These are phyloP conservation scores for Sphaerodactylus townsendi DNA, from an alignment of 2,113 vertebrate genomes.

Conservation along the genomic window DNA sequence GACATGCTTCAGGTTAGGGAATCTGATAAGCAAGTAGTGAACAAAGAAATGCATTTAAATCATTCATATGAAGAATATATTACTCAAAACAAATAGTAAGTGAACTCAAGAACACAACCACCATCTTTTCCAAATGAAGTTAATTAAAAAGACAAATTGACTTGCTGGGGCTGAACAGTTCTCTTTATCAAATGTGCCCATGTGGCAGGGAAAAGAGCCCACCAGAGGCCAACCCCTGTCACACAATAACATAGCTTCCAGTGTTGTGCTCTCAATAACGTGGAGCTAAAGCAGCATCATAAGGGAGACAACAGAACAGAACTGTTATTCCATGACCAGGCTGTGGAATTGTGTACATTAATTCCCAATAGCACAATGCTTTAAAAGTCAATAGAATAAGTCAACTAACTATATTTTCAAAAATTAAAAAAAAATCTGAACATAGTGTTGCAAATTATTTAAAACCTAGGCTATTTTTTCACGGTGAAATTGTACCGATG, in stretches of 20 bases:
- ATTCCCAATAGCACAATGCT: fast-evolving
- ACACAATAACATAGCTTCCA: neutral
- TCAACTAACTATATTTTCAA: too few relatives aligned
- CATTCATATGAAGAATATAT: neutral
- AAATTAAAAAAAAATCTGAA: too few relatives aligned
- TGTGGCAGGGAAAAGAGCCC: neutral
- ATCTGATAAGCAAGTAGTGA: neutral
- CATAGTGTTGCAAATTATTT: too few relatives aligned
- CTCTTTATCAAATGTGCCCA: neutral
- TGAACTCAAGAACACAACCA: neutral
- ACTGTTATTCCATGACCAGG: too few relatives aligned
- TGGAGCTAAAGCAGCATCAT: too few relatives aligned
- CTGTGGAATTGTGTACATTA: neutral
- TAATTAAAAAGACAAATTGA: neutral
- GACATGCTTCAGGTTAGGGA: neutral
- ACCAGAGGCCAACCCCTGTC: neutral
- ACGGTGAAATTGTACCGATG: too few relatives aligned
- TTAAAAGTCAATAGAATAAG: fast-evolving
- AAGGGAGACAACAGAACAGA: neutral
- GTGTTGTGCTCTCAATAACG: too few relatives aligned
- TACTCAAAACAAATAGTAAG: neutral
- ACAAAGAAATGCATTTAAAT: neutral
- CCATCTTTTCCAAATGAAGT: neutral
- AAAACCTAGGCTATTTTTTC: too few relatives aligned
- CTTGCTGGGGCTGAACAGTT: neutral